Base-by-base conservation (phyloP, 2,888 invertebrate species). In the Lithophane ornitopus region DNA sequence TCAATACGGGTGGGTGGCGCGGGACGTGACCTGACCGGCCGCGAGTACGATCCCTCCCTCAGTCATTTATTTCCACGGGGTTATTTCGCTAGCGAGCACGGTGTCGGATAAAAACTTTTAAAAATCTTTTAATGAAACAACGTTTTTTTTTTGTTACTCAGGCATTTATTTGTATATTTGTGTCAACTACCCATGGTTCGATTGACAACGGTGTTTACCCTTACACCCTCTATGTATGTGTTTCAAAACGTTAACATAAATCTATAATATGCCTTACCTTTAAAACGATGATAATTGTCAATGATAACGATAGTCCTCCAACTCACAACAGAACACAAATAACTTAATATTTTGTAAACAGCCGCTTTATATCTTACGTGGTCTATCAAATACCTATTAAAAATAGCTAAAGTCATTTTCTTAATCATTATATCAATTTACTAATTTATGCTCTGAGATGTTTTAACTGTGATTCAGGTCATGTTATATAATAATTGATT, bases 361-460 rank as follows among this genome's bases (percentile, higher is more conserved):
- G 1, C 7, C 14, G 1, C 9, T 76, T 52, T 69, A 81, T 81
- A 76, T n/a, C 12, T 46, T 22, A 39, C 1, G 8, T 9, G 12
- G n/a, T 26, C 69, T 26, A 81, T 81, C 8, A 70, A 70, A 81
- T 41, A 44, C 6, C 52, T 9, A 73, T 81, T 77, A 81, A 58
- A 72, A 58, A 14, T 12, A 39, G 16, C 67, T 46, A 0, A 61
- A 52, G 14, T 54, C 1, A 34, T 46, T 76, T 39, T 28, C 49
- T 19, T 81, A 77, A 81, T 62, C 52, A 34, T 41, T 52, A 58
- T 28, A 62, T 14, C 34, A 12, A 68, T 71, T 54, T 9, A 34
- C 6, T 34, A n/a, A 39, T 6, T 22, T 9, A 14, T 41, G n/a
- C 6, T 54, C n/a, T 54, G 2, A 22, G 1, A n/a, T 9, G 2